Evolutionary conservation across 2,888 invertebrate species (phyloP), one percentile per base, ranked within the genome.

Genomic region (Hypomecis punctinalis): DNA sequence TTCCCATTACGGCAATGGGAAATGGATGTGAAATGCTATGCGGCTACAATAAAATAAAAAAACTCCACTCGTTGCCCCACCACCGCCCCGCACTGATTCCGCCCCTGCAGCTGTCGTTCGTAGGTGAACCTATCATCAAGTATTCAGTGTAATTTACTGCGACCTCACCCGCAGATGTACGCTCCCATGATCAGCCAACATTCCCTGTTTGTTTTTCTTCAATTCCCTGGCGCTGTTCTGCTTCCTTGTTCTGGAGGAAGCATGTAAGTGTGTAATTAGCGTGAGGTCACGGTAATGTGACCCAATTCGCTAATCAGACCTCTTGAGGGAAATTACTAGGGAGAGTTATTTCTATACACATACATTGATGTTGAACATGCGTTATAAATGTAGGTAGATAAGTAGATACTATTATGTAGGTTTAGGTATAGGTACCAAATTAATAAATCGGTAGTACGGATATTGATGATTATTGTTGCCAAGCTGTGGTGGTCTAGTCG

Each of bases 141-240:
- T 68, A 81, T 81, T 80, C 71, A 79, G 62, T 58, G 66, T 45
- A 60, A 59, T 61, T 57, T 63, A 66, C 58, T 36, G 37, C 72
- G 76, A 61, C 81, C 81, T 78, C 69, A 66, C n/a, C 10, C 37
- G 55, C 81, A 80, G 53, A 71, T 75, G 80, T 64, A 62, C 37
- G 48, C 67, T 81, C 80, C 72, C 81, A 81, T 73, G 57, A 59
- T 66, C 52, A 68, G 70, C 55, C 62, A 53, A 69, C 59, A 68
- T 68, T 64, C 56, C 6, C 58, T 42, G 63, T 68, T 61, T 67
- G 51, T 69, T 61, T 70, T 68, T 73, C 48, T 58, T 54, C 39
- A 39, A 55, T 56, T 61, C 55, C 42, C 51, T 52, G 39, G 11
- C 23, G 35, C 58, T 36, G 23, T 33, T 36, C 23, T 39, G 39